These are phyloP conservation scores for Distichodus sexfasciatus DNA, from an alignment of 2,797 vertebrate genomes.

Conservation along the genomic window DNA sequence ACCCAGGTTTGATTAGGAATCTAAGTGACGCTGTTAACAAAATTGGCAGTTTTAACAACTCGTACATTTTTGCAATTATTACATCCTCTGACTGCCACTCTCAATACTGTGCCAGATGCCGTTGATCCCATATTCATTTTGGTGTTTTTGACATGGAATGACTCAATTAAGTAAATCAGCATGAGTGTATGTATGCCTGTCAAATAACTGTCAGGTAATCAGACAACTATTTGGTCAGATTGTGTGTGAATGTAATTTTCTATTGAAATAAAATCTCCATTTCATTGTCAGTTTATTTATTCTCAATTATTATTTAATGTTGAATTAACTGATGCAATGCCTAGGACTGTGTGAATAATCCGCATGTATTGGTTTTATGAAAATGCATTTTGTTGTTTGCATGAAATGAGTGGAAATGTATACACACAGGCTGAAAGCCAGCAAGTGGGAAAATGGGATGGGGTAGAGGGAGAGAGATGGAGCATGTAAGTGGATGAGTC, in stretches of 20 bases:
- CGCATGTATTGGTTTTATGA: conserved; percentile 18
- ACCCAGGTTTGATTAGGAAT: too few species aligned
- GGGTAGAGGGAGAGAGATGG: conserved; percentile 34
- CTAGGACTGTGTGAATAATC: conserved; percentile 4
- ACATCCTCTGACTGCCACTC: not conserved
- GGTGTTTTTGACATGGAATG: conserved; percentile 1
- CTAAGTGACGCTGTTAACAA: not conserved
- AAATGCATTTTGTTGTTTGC: conserved; percentile 31
- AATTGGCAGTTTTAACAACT: not conserved
- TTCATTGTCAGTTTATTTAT: conserved; percentile 39
- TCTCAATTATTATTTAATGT: not conserved
- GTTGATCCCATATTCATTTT: not conserved
- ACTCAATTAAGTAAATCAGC: conserved; percentile 28
- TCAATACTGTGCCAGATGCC: not conserved
- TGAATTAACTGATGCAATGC: not conserved
- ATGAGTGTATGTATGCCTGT: conserved; percentile 37
- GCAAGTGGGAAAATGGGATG: conserved; percentile 17
- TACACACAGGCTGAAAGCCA: not conserved
- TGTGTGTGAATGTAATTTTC: conserved; percentile 64
- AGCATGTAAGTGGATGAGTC: conserved; percentile 61
- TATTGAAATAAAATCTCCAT: conserved; percentile 60
- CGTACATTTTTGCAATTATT: not conserved
- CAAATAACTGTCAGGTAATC: conserved; percentile 35
- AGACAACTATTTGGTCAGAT: conserved; percentile 47
- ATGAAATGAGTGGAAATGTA: conserved; percentile 27